Percentiles rank a stretch among this genome's conserved stretches.
These are phyloP conservation scores for Atrichornis clamosus DNA, from an alignment of 2,113 vertebrate genomes.

Conservation along the genomic window DNA sequence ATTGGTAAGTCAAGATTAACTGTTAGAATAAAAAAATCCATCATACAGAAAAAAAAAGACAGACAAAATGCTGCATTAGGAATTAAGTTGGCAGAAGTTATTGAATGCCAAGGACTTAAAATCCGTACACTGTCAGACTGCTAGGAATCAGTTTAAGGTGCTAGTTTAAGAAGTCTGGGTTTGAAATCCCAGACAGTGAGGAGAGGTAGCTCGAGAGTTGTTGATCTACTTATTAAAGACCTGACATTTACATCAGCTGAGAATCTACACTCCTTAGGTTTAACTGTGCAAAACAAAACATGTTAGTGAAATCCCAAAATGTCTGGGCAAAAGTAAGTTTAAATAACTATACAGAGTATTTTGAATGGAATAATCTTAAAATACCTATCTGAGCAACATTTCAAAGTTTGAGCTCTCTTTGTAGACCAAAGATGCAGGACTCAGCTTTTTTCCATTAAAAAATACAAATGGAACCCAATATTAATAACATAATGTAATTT, in stretches of 20 bases:
- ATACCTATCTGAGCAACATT: neutral
- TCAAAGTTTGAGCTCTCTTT: neutral
- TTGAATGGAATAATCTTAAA: neutral
- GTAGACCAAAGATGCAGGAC: neutral
- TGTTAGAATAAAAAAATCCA: neutral
- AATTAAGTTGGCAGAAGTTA: neutral
- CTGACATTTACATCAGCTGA: neutral
- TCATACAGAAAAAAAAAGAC: neutral
- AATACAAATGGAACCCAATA: neutral
- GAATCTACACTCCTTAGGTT: neutral
- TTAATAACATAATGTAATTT: neutral
- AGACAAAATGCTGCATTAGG: neutral
- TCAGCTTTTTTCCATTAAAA: neutral
- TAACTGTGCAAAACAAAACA: neutral
- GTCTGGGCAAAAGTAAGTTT: neutral
- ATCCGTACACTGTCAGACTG: neutral
- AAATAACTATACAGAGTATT: neutral
- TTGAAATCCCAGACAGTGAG: neutral
- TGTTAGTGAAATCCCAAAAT: neutral
- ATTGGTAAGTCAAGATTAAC: neutral
- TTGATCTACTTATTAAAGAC: neutral
- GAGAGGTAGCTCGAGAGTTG: neutral
- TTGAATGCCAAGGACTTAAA: neutral
- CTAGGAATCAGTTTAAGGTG: neutral
- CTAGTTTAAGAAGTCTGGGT: neutral